phyloP scores from a whole-genome alignment of 2,113 vertebrate genomes.

The Colistium nudipinnis region DNA sequence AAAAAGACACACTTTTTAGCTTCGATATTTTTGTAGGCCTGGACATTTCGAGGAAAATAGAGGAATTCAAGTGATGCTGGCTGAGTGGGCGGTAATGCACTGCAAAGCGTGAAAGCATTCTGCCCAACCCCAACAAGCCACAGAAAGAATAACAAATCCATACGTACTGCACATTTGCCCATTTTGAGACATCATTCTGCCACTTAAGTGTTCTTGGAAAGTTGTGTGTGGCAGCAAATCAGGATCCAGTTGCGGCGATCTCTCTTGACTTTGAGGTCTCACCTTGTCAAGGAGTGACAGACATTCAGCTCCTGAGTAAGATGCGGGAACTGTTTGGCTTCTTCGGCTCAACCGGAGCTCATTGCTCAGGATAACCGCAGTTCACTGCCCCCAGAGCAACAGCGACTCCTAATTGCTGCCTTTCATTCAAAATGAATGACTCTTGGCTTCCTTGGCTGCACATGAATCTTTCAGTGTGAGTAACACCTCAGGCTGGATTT shows the following conservation, averaged over 20 bases:
- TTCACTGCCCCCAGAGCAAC: conserved; percentile 15
- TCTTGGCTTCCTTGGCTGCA: conserved; percentile 3
- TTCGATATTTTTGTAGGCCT: too few relatives aligned
- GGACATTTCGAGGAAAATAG: too few relatives aligned
- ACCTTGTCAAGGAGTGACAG: background rate
- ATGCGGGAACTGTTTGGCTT: background rate
- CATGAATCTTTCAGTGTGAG: conserved; percentile 17
- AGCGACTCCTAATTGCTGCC: conserved; percentile 40
- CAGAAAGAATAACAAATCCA: too few relatives aligned
- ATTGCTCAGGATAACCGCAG: conserved; percentile 11
- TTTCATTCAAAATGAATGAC: conserved; percentile 48
- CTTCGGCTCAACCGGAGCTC: conserved; percentile 5
- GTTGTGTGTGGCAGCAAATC: background rate
- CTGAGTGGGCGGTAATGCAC: too few relatives aligned
- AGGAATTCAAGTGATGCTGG: too few relatives aligned
- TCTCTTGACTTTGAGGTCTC: background rate
- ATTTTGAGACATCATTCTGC: too few relatives aligned
- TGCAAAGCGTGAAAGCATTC: too few relatives aligned
- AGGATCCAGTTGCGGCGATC: background rate
- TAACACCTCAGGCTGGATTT: conserved; percentile 12
- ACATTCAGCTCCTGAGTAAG: conserved; percentile 1
- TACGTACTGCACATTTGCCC: too few relatives aligned
- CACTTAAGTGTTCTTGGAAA: too few relatives aligned
- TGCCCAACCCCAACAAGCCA: too few relatives aligned
- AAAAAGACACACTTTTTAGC: too few relatives aligned